A percentile compares a stretch with the other conserved stretches of the same genome.
phyloP scores from a whole-genome alignment of 2,888 invertebrate genomes.

The Brachynemurus nebulosus region DNA sequence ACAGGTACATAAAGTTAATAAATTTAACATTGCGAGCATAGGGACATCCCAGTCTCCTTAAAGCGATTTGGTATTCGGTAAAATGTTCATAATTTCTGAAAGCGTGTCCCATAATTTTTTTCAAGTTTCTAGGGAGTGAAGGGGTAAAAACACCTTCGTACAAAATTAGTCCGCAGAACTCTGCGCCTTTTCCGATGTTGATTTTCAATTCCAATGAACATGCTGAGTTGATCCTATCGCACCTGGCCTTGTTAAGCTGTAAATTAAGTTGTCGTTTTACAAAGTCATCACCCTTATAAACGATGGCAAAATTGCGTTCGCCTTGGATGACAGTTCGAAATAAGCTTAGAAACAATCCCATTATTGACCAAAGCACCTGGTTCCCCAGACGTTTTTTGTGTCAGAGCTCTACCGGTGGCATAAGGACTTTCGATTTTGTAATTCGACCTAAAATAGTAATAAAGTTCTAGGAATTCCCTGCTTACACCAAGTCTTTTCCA shows the following conservation, averaged over 20 bases:
- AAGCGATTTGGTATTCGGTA: neutral
- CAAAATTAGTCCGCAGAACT: neutral
- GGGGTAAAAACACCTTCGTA: neutral
- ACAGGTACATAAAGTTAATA: too few relatives aligned
- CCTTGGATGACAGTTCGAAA: neutral
- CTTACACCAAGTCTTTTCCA: neutral
- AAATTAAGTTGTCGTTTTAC: neutral
- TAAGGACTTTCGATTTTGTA: neutral
- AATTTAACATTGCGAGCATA: too few relatives aligned
- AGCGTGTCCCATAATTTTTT: neutral
- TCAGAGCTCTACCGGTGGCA: neutral
- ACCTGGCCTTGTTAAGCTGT: neutral
- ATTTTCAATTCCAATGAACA: neutral
- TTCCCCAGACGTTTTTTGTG: neutral
- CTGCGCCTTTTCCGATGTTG: neutral
- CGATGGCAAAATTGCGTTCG: neutral
- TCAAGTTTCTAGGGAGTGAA: neutral
- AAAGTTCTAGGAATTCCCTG: neutral
- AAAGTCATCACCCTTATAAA: neutral
- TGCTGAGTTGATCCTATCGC: neutral
- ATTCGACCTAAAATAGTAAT: neutral
- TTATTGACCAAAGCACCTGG: neutral
- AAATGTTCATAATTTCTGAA: neutral
- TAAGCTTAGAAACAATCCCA: neutral
- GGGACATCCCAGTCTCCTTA: too few relatives aligned